Conservation (phyloP, 2,888 invertebrate genomes). For the Microplitis deprimator region DNA sequence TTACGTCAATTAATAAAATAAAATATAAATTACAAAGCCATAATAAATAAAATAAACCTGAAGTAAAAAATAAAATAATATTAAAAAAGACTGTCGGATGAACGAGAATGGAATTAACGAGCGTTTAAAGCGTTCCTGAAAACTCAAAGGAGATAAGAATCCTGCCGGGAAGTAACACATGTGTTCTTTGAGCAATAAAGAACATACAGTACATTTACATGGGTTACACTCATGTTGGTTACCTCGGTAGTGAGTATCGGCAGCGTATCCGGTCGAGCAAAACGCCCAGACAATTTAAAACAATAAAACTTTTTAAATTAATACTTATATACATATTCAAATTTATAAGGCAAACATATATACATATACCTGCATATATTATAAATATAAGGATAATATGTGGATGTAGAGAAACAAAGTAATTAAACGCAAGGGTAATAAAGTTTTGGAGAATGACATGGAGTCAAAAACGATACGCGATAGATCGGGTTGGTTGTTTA, state of each 20-base stretch:
- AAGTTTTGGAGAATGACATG: background rate
- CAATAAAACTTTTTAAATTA: background rate
- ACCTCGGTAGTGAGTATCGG: conserved; percentile 28
- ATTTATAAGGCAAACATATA: background rate
- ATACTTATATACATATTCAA: background rate
- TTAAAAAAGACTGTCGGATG: conserved; percentile 15
- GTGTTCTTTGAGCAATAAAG: conserved; percentile 36
- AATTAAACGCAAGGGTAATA: background rate
- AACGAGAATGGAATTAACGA: conserved; percentile 57
- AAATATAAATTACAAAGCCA: background rate
- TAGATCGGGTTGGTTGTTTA: conserved; percentile 39
- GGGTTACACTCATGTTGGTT: background rate
- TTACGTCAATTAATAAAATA: background rate
- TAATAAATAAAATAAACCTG: background rate
- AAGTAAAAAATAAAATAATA: background rate
- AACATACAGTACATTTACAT: conserved; percentile 23
- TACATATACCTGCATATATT: no score
- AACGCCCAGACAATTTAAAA: background rate
- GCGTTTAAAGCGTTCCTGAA: conserved; percentile 60
- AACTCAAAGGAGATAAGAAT: conserved; percentile 56
- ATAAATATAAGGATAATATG: no score
- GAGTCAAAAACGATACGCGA: background rate
- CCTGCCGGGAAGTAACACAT: conserved; percentile 40
- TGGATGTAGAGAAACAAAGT: no score
- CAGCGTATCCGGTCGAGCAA: conserved; percentile 21